Percentiles rank a stretch among this genome's conserved stretches.
Evolutionary conservation across 2,797 vertebrate species (phyloP).

Genomic region (Oreonectes daqikongensis): DNA sequence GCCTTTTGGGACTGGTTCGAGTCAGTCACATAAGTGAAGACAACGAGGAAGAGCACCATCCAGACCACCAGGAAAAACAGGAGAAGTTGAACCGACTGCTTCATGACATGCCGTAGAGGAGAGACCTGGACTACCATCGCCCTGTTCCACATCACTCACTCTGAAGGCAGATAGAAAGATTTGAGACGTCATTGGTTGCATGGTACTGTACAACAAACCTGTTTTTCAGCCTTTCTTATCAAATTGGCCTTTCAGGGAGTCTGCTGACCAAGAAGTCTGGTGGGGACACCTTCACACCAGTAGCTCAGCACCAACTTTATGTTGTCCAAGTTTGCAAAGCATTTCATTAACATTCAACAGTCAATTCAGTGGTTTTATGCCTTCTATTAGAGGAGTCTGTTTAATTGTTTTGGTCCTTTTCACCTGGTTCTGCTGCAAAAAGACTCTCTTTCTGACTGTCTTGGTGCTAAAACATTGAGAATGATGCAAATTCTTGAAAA

Average conservation of each 20-base stretch:
- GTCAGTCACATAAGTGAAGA: background rate
- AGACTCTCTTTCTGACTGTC: too few relatives aligned
- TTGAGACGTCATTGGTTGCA: background rate
- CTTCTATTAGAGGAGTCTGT: background rate
- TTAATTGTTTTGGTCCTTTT: background rate
- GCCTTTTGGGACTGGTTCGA: background rate
- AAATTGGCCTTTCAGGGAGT: too few relatives aligned
- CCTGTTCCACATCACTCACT: background rate
- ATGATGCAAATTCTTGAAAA: too few relatives aligned
- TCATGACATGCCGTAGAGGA: conserved; percentile 40
- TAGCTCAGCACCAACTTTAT: too few relatives aligned
- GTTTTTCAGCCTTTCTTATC: too few relatives aligned
- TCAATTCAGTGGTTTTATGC: background rate
- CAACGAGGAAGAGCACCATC: conserved; percentile 9
- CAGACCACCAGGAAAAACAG: conserved; percentile 73
- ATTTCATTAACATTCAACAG: background rate
- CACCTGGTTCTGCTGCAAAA: background rate
- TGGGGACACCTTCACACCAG: too few relatives aligned
- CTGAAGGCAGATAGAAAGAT: conserved; percentile 2
- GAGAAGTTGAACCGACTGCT: conserved; percentile 77
- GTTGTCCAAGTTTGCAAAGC: too few relatives aligned
- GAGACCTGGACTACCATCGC: background rate
- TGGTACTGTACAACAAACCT: too few relatives aligned
- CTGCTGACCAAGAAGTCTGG: background rate
- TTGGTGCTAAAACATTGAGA: too few relatives aligned